Evolutionary conservation across 2,888 invertebrate species (phyloP).

Genomic region (Taphrorychus bicolor): DNA sequence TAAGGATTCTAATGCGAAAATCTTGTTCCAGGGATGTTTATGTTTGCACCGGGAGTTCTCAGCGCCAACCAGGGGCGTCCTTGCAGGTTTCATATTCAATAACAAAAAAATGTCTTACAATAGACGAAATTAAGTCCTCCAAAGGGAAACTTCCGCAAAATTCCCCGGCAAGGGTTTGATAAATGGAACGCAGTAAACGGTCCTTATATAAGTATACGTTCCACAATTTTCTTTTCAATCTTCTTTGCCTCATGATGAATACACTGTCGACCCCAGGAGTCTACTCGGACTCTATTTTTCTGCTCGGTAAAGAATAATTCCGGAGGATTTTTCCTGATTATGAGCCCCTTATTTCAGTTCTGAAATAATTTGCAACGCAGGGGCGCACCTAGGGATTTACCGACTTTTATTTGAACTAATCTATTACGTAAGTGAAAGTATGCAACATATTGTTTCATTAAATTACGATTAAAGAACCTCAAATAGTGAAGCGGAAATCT

Average conservation of each 20-base stretch:
- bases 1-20: slow-evolving; percentile 48
- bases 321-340: slow-evolving; percentile 49
- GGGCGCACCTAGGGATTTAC: neutral
- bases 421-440: no score
- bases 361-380: slow-evolving; percentile 8
- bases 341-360: slow-evolving; percentile 48
- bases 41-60: slow-evolving; percentile 31
- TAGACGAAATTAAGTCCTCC: slow-evolving; percentile 34
- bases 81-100: slow-evolving; percentile 9
- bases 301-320: slow-evolving; percentile 27
- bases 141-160: slow-evolving; percentile 18
- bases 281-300: slow-evolving; percentile 39
- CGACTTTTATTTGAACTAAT: no score
- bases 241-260: slow-evolving; percentile 38
- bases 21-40: slow-evolving; percentile 47
- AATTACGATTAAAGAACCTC: no score
- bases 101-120: slow-evolving; percentile 36
- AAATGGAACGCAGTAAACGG: slow-evolving; percentile 39
- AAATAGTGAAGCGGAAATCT: no score
- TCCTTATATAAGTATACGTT: slow-evolving; percentile 37
- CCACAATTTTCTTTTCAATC: slow-evolving; percentile 40
- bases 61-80: neutral
- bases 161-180: slow-evolving; percentile 32
- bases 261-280: slow-evolving; percentile 40
- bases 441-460: no score